Conservation (phyloP, 2,113 vertebrate species). For the Butorides virescens region DNA sequence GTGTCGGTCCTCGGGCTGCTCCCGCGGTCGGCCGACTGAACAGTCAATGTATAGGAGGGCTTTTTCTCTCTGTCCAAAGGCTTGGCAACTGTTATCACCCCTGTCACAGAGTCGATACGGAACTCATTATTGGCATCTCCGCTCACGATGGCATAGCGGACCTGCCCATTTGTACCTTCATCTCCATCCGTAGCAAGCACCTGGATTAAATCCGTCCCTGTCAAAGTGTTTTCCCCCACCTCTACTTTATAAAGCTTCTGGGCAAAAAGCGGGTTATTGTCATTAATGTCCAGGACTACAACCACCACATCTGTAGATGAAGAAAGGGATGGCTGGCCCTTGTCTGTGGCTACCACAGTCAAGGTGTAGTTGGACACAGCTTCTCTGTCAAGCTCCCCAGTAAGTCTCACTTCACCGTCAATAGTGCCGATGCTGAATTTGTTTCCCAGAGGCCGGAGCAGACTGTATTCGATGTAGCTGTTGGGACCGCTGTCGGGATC, state of each 20-base stretch:
- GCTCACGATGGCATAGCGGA: slow-evolving; percentile 83
- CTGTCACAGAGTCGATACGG: slow-evolving; percentile 91
- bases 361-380: slow-evolving; percentile 88
- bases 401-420: slow-evolving; percentile 85
- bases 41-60: slow-evolving; percentile 79
- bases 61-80: slow-evolving; percentile 87
- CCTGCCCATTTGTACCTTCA: slow-evolving; percentile 91
- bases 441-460: slow-evolving; percentile 76
- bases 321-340: slow-evolving; percentile 88
- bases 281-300: slow-evolving; percentile 90
- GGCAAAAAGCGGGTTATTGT: slow-evolving; percentile 90
- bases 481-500: slow-evolving; percentile 95
- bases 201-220: slow-evolving; percentile 87
- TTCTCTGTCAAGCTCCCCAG: slow-evolving; percentile 91
- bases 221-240: slow-evolving; percentile 86
- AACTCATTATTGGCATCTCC: slow-evolving; percentile 83
- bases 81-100: slow-evolving; percentile 87
- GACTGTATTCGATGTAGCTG: slow-evolving; percentile 93
- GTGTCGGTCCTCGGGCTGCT: slow-evolving; percentile 86
- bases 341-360: slow-evolving; percentile 90
- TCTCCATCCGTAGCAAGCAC: slow-evolving; percentile 86
- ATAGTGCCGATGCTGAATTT: slow-evolving; percentile 90
- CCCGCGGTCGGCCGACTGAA: slow-evolving; percentile 89
- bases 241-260: slow-evolving; percentile 88
- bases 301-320: slow-evolving; percentile 86